Conservation (phyloP, 23 tunicate species). For the Phallusia fumigata region DNA sequence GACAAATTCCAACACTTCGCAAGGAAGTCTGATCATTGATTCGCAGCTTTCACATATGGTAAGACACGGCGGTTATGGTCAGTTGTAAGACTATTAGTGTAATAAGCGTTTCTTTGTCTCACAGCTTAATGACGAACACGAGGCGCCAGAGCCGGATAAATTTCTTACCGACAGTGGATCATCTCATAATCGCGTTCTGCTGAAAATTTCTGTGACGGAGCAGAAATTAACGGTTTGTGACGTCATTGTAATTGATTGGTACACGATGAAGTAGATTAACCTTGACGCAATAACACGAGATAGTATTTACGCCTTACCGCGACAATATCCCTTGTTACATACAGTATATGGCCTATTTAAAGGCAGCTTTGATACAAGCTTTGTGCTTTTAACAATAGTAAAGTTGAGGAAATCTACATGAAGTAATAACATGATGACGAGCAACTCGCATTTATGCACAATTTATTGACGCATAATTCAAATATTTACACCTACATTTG, state of each 20-base stretch:
- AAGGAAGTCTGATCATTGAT: slow-evolving; percentile 3
- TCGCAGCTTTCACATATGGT: neutral
- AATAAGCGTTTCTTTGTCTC: slow-evolving; percentile 1
- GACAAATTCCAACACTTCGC: neutral
- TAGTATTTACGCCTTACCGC: no score
- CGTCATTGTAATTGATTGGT: neutral
- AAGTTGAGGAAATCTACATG: no score
- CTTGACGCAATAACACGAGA: no score
- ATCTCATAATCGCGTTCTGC: slow-evolving; percentile 20
- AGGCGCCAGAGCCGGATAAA: slow-evolving; percentile 8
- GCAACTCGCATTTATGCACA: no score
- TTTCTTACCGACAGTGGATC: neutral
- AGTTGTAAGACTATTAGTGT: neutral
- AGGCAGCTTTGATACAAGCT: no score
- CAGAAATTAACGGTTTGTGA: slow-evolving; percentile 40
- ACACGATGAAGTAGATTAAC: no score
- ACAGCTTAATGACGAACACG: slow-evolving; percentile 12
- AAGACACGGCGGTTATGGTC: neutral
- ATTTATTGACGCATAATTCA: no score
- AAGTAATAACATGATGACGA: no score
- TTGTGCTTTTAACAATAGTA: no score
- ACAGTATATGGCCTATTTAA: no score
- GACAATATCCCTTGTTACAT: no score
- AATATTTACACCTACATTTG: no score
- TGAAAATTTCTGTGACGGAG: slow-evolving; percentile 40